Evolutionary conservation across 2,113 vertebrate species (phyloP).

Genomic region (Stigmatopora argus): DNA sequence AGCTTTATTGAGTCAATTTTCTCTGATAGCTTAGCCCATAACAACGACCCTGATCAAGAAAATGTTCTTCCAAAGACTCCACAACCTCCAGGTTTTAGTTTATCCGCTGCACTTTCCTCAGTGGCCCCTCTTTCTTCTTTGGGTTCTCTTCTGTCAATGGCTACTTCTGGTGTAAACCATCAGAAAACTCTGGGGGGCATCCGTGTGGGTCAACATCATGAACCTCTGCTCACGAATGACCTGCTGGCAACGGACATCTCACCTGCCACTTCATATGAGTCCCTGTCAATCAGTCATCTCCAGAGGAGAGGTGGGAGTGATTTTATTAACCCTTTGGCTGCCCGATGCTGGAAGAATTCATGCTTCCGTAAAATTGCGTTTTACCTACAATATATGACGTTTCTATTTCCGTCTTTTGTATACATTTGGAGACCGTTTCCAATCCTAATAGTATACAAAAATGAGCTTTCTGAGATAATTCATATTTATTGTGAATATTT

Average conservation of each 20-base stretch:
- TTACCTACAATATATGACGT: no score
- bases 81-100: constrained; percentile 42
- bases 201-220: constrained; percentile 51
- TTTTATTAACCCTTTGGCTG: background rate
- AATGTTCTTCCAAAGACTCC: background rate
- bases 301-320: constrained; percentile 88
- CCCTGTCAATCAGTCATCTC: constrained; percentile 83
- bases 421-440: no score
- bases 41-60: background rate
- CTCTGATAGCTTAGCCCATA: background rate
- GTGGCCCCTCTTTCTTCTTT: constrained; percentile 51
- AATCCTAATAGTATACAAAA: no score
- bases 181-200: constrained; percentile 50
- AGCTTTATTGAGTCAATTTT: background rate
- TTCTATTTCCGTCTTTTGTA: no score
- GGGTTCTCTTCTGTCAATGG: constrained; percentile 37
- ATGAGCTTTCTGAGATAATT: no score
- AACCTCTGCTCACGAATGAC: constrained; percentile 82
- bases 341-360: no score
- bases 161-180: constrained; percentile 19
- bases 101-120: constrained; percentile 65
- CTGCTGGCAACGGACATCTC: constrained; percentile 82
- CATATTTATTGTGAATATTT: no score
- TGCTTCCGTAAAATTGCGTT: no score
- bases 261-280: constrained; percentile 80